Percentiles rank a stretch among this genome's conserved stretches.
phyloP scores from a whole-genome alignment of 2,113 vertebrate species.

The Heterochromis multidens region DNA sequence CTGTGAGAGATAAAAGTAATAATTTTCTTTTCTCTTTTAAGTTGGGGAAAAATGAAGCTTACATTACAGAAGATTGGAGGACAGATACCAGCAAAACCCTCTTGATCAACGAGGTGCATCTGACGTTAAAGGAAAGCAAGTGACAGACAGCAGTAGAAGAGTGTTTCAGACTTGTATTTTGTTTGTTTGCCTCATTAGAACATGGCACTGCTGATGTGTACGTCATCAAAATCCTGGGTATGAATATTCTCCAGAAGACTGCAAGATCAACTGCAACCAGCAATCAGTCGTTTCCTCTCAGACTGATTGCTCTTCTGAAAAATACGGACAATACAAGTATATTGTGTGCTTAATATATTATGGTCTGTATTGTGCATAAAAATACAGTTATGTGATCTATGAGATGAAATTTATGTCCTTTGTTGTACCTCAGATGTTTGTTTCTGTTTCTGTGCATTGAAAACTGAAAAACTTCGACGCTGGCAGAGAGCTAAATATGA shows the following conservation, averaged over 20 bases:
- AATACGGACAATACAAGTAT: slow-evolving; percentile 40
- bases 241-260: slow-evolving; percentile 35
- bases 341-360: slow-evolving; percentile 48
- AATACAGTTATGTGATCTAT: slow-evolving; percentile 22
- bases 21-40: not conserved
- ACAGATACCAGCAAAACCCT: slow-evolving; percentile 56
- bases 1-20: not conserved
- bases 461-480: not conserved
- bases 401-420: slow-evolving; percentile 22
- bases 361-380: slow-evolving; percentile 59
- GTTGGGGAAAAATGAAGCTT: not conserved
- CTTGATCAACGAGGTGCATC: slow-evolving; percentile 29
- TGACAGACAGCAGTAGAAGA: slow-evolving; percentile 21
- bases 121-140: slow-evolving; percentile 20
- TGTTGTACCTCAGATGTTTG: slow-evolving; percentile 39
- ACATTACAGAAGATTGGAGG: not conserved
- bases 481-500: slow-evolving; percentile 41
- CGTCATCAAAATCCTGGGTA: slow-evolving; percentile 37
- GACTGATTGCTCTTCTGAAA: slow-evolving; percentile 38
- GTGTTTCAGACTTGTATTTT: slow-evolving; percentile 27
- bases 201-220: slow-evolving; percentile 26
- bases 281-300: slow-evolving; percentile 12
- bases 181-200: slow-evolving; percentile 52
- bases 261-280: slow-evolving; percentile 28
- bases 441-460: slow-evolving; percentile 48